phyloP scores from a whole-genome alignment of 2,113 vertebrate species.

The Baryphthengus martii region DNA sequence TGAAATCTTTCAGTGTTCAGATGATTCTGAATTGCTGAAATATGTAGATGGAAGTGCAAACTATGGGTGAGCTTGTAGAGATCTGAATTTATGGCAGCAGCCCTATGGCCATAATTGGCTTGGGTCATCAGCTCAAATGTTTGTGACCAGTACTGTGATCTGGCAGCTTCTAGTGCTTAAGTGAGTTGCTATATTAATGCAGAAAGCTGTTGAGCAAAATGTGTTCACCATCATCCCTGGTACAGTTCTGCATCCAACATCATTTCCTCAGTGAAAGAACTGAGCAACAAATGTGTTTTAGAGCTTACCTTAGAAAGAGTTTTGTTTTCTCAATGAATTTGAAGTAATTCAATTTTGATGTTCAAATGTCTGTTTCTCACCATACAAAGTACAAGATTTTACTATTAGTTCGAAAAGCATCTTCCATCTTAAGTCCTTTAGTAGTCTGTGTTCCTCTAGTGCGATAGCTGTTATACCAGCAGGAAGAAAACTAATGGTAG shows the following conservation, averaged over 20 bases:
- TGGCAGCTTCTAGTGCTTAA: neutral
- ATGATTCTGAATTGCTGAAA: neutral
- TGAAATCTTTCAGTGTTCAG: neutral
- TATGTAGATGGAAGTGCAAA: neutral
- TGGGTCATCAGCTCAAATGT: neutral
- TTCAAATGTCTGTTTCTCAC: neutral
- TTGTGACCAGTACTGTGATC: neutral
- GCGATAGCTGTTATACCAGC: neutral
- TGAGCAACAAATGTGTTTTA: neutral
- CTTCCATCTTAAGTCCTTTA: neutral
- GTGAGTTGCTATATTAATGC: neutral
- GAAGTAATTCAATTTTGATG: neutral
- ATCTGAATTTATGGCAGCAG: neutral
- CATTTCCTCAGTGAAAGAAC: neutral
- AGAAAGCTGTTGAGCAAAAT: neutral
- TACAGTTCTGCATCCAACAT: neutral
- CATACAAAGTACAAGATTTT: neutral
- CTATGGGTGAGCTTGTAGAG: neutral
- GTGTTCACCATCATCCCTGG: too few relatives aligned
- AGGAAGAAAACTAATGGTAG: neutral
- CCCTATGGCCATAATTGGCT: neutral
- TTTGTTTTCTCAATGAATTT: neutral
- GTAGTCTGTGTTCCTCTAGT: neutral
- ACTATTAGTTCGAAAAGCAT: neutral
- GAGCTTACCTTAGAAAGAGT: neutral